phyloP scores from a whole-genome alignment of 2,888 invertebrate genomes.

The Polydrusus pterygomalis region DNA sequence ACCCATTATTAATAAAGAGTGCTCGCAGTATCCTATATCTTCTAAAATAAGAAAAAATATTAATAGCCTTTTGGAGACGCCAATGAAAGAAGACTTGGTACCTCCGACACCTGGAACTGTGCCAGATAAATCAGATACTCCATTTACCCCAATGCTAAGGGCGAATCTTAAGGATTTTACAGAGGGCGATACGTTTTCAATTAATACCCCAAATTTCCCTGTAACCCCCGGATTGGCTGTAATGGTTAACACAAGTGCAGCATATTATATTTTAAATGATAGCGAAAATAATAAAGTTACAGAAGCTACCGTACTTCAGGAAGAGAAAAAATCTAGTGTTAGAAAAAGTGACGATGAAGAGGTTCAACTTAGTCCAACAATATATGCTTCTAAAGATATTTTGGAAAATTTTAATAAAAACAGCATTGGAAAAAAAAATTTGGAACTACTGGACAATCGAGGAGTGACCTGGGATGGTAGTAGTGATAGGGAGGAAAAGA shows the following conservation, averaged over 20 bases:
- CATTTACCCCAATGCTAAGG: constrained; percentile 54
- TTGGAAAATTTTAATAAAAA: constrained; percentile 41
- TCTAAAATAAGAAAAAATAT: constrained; percentile 46
- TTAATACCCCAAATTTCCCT: constrained; percentile 53
- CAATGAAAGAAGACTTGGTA: constrained; percentile 34
- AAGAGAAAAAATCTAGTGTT: constrained; percentile 51
- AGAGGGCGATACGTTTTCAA: constrained; percentile 45
- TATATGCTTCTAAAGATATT: constrained; percentile 35
- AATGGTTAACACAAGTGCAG: constrained; percentile 15
- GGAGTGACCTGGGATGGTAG: constrained; percentile 39
- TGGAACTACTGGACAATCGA: constrained; percentile 45
- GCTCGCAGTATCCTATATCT: constrained; percentile 20
- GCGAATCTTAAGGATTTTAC: constrained; percentile 52
- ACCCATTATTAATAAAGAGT: constrained; percentile 27
- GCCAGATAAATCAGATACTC: constrained; percentile 32
- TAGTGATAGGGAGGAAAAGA: constrained; percentile 42
- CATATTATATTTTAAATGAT: constrained; percentile 47
- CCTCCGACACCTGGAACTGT: constrained; percentile 33
- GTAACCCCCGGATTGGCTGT: constrained; percentile 50
- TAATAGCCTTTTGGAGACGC: constrained; percentile 42
- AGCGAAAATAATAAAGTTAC: constrained; percentile 47
- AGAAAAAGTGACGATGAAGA: constrained; percentile 45
- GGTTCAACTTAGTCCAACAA: constrained; percentile 29
- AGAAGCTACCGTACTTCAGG: constrained; percentile 36
- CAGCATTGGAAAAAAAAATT: constrained; percentile 44